Base-by-base conservation (phyloP, 2,113 vertebrate genomes). In the Myrmophylax atrothorax region DNA sequence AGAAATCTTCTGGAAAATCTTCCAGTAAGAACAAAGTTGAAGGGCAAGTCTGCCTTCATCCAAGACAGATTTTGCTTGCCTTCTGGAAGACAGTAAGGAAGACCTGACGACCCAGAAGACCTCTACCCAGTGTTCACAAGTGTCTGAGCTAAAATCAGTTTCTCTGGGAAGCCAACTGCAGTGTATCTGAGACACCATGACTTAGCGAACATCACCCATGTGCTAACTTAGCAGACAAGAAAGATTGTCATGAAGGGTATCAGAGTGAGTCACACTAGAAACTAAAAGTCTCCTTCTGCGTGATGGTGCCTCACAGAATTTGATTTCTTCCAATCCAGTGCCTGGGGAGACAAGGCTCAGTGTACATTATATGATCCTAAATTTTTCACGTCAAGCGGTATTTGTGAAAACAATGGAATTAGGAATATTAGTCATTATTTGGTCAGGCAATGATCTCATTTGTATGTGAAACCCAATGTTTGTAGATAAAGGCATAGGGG, bases 201-300 rank as follows among this genome's bases (percentile, higher is more conserved):
- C 29, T 90, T 88, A 67, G 77, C 0, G 0, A 85, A 58, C 19
- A 79, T 78, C 33, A 68, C 7, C 52, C 49, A 10, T 81, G 62
- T 50, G 40, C 35, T 91, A 93, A 94, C 91, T 96, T 83, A 76
- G n/a, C 77, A 95, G 91, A 87, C 24, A 75, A 69, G 49, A 64
- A 80, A 88, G 63, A 74, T 42, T 53, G 38, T 66, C 59, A 55
- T 62, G 38, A 46, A 92, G 37, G 37, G 40, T 50, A 74, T 23
- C 73, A 66, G 22, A 80, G 28, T 77, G 90, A 93, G 49, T 83
- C 85, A 94, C 8, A 5, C 28, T 24, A n/a, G 70, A 58, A 92
- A 62, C 20, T 17, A 49, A 86, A 93, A 85, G 23, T 73, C 44
- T 42, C 50, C 50, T 92, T 82, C 37, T 91, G 46, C 0, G 0